A percentile compares a stretch with the other conserved stretches of the same genome.
These are phyloP conservation scores for Musca vetustissima DNA, from an alignment of 1,140 invertebrate species.

Conservation along the genomic window DNA sequence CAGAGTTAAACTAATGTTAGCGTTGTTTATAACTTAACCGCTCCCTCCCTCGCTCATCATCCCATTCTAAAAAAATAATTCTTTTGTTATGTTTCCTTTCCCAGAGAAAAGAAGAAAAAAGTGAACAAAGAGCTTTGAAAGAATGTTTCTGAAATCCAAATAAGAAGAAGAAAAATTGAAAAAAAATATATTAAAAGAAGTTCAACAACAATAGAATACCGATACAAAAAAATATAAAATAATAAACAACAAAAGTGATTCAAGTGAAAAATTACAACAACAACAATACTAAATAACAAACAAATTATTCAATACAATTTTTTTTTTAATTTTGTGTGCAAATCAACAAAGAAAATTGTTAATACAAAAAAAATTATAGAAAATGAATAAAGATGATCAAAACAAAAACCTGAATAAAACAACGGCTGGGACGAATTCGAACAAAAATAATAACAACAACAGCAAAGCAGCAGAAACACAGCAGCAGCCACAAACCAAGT, in stretches of 20 bases:
- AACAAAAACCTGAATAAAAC: conserved; percentile 45
- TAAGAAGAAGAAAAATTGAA: conserved; percentile 35
- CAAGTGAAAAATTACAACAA: not conserved
- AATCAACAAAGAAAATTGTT: conserved; percentile 35
- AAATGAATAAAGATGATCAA: conserved; percentile 56
- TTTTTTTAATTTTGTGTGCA: too few species aligned
- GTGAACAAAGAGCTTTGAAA: too few species aligned
- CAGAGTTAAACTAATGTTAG: not conserved
- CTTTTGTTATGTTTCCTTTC: not conserved
- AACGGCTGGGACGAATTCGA: conserved; percentile 26
- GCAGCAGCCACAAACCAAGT: conserved; percentile 18
- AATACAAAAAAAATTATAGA: conserved; percentile 26
- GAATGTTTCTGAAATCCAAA: not conserved
- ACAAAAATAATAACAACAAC: conserved; percentile 19
- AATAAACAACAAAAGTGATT: conserved; percentile 4
- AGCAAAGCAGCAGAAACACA: conserved; percentile 22
- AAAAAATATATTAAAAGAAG: conserved; percentile 20
- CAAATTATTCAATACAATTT: not conserved
- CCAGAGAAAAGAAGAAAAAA: too few species aligned
- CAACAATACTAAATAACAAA: conserved; percentile 7
- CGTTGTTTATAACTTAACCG: not conserved
- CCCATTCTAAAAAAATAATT: too few species aligned
- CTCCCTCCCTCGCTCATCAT: too few species aligned
- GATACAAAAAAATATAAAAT: not conserved
- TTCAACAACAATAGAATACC: not conserved